Evolutionary conservation across 92 coral and sea anemone genomes (phyloP).

Genomic region (Actinernus sp.): DNA sequence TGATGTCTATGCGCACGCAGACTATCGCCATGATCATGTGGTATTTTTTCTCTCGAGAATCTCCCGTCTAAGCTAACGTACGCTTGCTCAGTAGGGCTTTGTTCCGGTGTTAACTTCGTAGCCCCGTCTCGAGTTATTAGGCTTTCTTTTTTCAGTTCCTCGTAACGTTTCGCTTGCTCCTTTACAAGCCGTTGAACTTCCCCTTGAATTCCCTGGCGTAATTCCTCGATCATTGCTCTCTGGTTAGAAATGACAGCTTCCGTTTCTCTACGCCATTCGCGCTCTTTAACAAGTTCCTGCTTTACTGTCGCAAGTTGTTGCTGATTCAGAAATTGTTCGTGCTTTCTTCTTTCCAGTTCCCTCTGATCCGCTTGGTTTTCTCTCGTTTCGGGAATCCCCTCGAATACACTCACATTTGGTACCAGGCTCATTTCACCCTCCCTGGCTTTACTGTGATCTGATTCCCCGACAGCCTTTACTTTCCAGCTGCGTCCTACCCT

Average conservation of each 20-base stretch:
- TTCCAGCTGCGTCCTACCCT: slow-evolving; percentile 31
- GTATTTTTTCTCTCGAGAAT: background rate
- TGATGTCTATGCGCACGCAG: no score
- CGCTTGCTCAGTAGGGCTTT: background rate
- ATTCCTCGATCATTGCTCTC: slow-evolving; percentile 74
- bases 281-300: slow-evolving; percentile 57
- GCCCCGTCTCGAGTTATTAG: slow-evolving; percentile 18
- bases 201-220: slow-evolving; percentile 70
- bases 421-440: background rate
- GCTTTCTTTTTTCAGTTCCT: slow-evolving; percentile 74
- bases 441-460: background rate
- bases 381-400: background rate
- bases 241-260: slow-evolving; percentile 70
- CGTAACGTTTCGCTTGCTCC: slow-evolving; percentile 77
- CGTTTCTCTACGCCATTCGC: slow-evolving; percentile 77
- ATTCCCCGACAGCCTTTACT: background rate
- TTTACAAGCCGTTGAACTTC: slow-evolving; percentile 77
- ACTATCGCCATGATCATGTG: background rate
- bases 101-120: background rate
- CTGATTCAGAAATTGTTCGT: slow-evolving; percentile 6
- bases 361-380: background rate
- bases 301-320: slow-evolving; percentile 13
- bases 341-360: slow-evolving; percentile 16
- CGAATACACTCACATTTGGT: background rate
- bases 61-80: background rate